These are phyloP conservation scores for Diabrotica undecimpunctata DNA, from an alignment of 1,140 invertebrate species.

Conservation along the genomic window DNA sequence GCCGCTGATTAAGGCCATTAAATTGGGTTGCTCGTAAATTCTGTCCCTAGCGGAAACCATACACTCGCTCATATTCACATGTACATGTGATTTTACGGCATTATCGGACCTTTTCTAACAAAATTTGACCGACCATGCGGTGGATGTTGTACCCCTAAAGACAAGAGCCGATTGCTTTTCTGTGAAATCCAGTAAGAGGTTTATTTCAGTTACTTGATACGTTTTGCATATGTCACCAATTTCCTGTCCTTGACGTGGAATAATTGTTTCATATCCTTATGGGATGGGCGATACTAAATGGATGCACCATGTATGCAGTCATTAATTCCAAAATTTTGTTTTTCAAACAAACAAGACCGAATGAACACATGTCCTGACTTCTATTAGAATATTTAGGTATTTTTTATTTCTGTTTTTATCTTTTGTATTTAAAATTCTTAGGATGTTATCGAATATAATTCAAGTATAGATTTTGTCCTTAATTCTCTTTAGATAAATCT, in stretches of 20 bases:
- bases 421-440: no score
- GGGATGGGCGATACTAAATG: no score
- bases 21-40: constrained; percentile 8
- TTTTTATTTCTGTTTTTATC: no score
- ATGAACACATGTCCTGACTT: no score
- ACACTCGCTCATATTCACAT: not conserved
- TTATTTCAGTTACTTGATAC: constrained; percentile 12
- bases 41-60: constrained; percentile 7
- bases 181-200: not conserved
- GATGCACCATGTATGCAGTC: no score
- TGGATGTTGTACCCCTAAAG: not conserved
- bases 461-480: no score
- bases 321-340: no score
- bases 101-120: constrained; percentile 6
- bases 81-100: not conserved
- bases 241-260: constrained; percentile 10
- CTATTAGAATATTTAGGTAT: no score
- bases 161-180: constrained; percentile 1
- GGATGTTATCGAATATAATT: no score
- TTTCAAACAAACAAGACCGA: no score
- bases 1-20: not conserved
- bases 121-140: not conserved
- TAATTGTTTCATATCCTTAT: not conserved
- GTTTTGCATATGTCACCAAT: constrained; percentile 12
- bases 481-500: no score